Conservation (phyloP, 2,797 vertebrate species). For the Alcedo quadribrachys region DNA sequence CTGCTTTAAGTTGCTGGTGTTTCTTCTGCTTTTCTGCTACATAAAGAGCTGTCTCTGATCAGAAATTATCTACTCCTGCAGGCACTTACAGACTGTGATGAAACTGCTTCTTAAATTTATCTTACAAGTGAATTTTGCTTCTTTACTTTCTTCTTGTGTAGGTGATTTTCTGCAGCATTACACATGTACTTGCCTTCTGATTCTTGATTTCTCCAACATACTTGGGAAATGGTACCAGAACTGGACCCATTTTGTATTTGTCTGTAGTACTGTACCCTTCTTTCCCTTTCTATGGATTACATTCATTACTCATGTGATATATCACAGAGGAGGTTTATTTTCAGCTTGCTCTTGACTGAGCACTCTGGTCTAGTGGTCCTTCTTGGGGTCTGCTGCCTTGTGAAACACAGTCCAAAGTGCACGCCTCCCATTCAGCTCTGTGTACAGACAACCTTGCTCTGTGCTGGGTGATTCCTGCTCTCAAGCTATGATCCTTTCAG, state of each 20-base stretch:
- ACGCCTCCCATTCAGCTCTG: accelerated
- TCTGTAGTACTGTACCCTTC: neutral
- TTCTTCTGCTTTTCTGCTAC: slow-evolving; percentile 5
- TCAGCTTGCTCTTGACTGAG: neutral
- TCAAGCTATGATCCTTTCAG: neutral
- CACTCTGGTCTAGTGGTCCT: neutral
- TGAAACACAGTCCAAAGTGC: neutral
- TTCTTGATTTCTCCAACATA: neutral
- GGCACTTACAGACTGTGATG: neutral
- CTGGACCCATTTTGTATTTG: neutral
- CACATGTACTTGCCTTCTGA: neutral
- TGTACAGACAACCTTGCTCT: neutral
- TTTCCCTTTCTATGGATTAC: neutral
- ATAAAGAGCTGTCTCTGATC: slow-evolving; percentile 19
- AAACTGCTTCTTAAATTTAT: slow-evolving; percentile 12
- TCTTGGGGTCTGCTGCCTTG: accelerated
- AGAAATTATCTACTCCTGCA: slow-evolving; percentile 18
- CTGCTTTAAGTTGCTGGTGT: neutral
- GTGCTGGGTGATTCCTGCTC: neutral
- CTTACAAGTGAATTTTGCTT: neutral
- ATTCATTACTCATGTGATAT: accelerated
- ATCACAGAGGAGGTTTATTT: neutral
- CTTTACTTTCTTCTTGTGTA: neutral
- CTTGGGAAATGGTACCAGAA: neutral
- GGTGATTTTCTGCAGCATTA: neutral